Conservation (phyloP, 2,797 vertebrate species). For the Lepus oiostolus region DNA sequence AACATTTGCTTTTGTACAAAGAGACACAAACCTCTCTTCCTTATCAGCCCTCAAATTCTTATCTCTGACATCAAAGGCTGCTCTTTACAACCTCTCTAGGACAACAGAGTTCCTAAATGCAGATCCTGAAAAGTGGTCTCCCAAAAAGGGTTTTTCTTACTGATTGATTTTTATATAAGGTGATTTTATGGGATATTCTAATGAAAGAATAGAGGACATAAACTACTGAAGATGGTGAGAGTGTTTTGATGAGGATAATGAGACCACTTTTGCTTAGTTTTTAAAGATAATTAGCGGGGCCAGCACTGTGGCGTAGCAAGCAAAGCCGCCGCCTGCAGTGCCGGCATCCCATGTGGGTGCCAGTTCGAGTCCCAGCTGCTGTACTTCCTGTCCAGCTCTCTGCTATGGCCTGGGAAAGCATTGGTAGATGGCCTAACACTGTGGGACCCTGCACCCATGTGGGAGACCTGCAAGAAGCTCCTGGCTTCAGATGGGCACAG, state of each 20-base stretch:
- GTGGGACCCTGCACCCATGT: no score
- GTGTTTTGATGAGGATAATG: neutral
- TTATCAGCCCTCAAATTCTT: neutral
- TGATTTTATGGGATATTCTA: neutral
- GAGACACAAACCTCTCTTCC: neutral
- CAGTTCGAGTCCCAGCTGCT: no score
- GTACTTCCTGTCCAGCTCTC: no score
- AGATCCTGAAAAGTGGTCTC: neutral
- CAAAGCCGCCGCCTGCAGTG: no score
- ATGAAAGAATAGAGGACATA: neutral
- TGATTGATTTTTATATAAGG: neutral
- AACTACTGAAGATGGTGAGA: neutral
- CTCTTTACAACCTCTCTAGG: neutral
- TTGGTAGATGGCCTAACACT: no score
- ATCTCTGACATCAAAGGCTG: neutral
- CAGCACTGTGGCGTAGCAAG: no score
- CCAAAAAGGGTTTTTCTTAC: neutral
- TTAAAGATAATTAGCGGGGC: neutral
- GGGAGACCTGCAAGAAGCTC: no score
- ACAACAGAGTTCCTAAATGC: neutral
- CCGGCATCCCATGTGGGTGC: no score
- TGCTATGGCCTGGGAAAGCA: no score
- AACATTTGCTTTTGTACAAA: neutral
- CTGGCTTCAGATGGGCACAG: no score
- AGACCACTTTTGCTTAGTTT: neutral